Evolutionary conservation across 2,888 invertebrate species (phyloP).

Genomic region (Melanchra persicariae): DNA sequence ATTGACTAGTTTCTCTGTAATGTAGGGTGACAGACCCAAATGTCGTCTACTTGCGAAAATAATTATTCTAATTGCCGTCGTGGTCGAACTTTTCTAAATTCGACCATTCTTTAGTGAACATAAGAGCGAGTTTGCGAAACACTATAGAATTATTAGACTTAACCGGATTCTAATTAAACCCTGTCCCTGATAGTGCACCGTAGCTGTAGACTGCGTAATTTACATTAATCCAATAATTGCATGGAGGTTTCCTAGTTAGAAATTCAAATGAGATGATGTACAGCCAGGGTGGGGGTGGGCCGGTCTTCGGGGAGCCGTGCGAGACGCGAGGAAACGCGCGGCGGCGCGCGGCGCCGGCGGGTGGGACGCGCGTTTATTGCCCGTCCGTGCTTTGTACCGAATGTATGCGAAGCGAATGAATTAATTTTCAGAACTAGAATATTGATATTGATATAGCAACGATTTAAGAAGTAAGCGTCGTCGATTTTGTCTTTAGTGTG

Average conservation of each 20-base stretch:
- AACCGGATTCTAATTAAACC: conserved; percentile 90
- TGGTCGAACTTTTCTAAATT: conserved; percentile 59
- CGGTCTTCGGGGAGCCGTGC: conserved; percentile 81
- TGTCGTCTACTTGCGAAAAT: conserved; percentile 64
- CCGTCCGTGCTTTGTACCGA: conserved; percentile 55
- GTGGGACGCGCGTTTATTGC: conserved; percentile 75
- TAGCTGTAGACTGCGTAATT: conserved; percentile 95
- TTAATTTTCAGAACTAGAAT: conserved; percentile 13
- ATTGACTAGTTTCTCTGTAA: conserved; percentile 54
- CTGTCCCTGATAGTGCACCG: conserved; percentile 90
- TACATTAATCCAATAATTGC: conserved; percentile 98
- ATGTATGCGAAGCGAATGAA: conserved; percentile 35
- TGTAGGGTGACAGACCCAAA: conserved; percentile 59
- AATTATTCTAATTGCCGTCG: conserved; percentile 65
- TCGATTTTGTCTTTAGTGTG: no score
- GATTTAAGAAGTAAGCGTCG: not conserved
- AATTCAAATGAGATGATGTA: conserved; percentile 97
- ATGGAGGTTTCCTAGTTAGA: conserved; percentile 98
- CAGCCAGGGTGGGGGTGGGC: conserved; percentile 83
- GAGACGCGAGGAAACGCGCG: conserved; percentile 80
- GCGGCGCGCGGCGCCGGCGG: conserved; percentile 62
- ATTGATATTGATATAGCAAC: conserved; percentile 18
- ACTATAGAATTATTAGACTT: conserved; percentile 87
- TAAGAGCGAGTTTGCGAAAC: conserved; percentile 78
- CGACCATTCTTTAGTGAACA: conserved; percentile 69